These are phyloP conservation scores for Patella depressa DNA, from an alignment of 2,888 invertebrate species.

Conservation along the genomic window DNA sequence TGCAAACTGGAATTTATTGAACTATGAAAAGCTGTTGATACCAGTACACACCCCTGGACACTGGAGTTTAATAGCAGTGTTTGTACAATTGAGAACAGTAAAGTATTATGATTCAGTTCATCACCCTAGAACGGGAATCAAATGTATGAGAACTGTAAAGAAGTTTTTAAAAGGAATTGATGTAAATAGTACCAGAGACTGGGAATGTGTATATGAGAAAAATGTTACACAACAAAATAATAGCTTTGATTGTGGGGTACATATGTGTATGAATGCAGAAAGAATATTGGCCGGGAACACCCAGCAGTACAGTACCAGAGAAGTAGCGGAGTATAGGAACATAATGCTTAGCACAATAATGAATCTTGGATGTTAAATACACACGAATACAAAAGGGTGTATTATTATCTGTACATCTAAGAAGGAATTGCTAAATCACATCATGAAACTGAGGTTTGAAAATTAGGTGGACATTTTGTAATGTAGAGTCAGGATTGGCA, in stretches of 20 bases:
- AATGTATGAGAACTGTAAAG: not conserved
- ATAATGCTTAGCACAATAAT: not conserved
- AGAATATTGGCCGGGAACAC: not conserved
- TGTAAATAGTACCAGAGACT: not conserved
- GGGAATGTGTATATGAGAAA: not conserved
- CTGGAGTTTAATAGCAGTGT: slow-evolving; percentile 7
- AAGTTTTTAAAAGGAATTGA: not conserved
- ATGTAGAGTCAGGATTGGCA: no score
- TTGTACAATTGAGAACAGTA: not conserved
- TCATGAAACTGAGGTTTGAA: no score
- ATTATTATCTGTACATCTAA: no score
- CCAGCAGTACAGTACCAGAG: not conserved
- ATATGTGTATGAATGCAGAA: not conserved
- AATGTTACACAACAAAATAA: not conserved
- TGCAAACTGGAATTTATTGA: not conserved
- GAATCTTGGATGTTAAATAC: not conserved
- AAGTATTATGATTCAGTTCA: not conserved
- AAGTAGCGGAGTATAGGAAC: not conserved
- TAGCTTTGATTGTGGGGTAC: not conserved
- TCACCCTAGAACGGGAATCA: not conserved
- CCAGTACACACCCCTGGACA: not conserved
- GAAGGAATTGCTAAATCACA: no score
- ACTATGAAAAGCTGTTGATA: not conserved
- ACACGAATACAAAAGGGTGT: no score
- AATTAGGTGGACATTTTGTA: no score